These are phyloP conservation scores for Arrhamphus sclerolepis DNA, from an alignment of 2,797 vertebrate genomes.

Conservation along the genomic window DNA sequence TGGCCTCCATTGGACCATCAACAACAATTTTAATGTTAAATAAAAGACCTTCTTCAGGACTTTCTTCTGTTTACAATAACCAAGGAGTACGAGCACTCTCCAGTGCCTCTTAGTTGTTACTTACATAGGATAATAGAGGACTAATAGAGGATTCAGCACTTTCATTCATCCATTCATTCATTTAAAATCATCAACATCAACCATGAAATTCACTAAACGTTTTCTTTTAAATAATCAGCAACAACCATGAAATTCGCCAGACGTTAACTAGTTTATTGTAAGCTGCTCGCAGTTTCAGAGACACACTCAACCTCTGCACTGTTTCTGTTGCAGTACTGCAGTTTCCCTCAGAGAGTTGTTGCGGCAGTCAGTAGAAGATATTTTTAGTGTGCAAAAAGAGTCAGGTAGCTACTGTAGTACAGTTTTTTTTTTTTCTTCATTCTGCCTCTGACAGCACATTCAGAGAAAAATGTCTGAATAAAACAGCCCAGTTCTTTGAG, in stretches of 20 bases:
- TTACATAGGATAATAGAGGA: too few species aligned
- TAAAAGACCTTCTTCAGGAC: too few species aligned
- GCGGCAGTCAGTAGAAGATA: slow-evolving; percentile 56
- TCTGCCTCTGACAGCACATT: slow-evolving; percentile 17
- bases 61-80: too few species aligned
- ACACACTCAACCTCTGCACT: slow-evolving; percentile 29
- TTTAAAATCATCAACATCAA: neutral
- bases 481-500: slow-evolving; percentile 21
- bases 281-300: slow-evolving; percentile 23
- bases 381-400: slow-evolving; percentile 52
- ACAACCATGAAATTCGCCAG: too few species aligned
- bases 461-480: slow-evolving; percentile 25
- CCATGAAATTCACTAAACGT: neutral
- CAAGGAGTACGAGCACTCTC: too few species aligned
- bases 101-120: too few species aligned
- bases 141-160: too few species aligned
- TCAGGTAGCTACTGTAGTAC: slow-evolving; percentile 22
- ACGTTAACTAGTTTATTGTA: too few species aligned
- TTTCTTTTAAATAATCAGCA: too few species aligned
- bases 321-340: slow-evolving; percentile 38
- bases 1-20: too few species aligned
- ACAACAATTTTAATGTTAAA: too few species aligned
- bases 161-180: too few species aligned
- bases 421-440: slow-evolving; percentile 18
- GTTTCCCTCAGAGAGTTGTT: slow-evolving; percentile 48